A percentile compares a stretch with the other conserved stretches of the same genome.
Conservation (phyloP, 2,888 invertebrate genomes). For the Cerastis rubricosa region DNA sequence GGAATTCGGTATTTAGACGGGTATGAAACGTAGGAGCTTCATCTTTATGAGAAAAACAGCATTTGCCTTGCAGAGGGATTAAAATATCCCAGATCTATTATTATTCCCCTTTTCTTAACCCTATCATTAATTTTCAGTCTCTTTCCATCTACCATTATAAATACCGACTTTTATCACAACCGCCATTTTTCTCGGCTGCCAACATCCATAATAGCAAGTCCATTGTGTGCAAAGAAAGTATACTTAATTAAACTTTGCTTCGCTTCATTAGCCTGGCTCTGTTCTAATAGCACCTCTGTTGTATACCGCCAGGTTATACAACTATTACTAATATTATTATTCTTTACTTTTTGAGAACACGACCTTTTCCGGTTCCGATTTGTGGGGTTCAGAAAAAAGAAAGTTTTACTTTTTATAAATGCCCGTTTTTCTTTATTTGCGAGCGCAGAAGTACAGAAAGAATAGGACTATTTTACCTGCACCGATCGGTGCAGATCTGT, state of each 20-base stretch:
- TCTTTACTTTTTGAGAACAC: slow-evolving; percentile 17
- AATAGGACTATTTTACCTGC: not conserved
- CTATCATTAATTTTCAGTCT: not conserved
- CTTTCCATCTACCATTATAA: not conserved
- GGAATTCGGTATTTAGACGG: not conserved
- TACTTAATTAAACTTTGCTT: slow-evolving; percentile 53
- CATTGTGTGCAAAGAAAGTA: slow-evolving; percentile 46
- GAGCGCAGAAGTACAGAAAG: not conserved
- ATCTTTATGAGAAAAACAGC: not conserved
- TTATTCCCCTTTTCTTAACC: not conserved
- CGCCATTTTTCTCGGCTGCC: slow-evolving; percentile 22
- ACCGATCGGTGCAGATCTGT: not conserved
- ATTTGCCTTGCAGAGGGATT: not conserved
- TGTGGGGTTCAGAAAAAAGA: not conserved
- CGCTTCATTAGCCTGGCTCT: slow-evolving; percentile 50
- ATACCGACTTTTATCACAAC: slow-evolving; percentile 10
- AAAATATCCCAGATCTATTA: not conserved
- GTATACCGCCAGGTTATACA: slow-evolving; percentile 40
- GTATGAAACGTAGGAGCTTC: not conserved
- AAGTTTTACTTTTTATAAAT: not conserved
- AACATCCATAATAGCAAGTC: slow-evolving; percentile 24
- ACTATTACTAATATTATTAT: slow-evolving; percentile 38
- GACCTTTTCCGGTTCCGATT: not conserved
- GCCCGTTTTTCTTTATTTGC: not conserved
- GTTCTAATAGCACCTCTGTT: slow-evolving; percentile 44